Evolutionary conservation across 1,140 invertebrate species (phyloP).

Genomic region (Calycopis cecrops): DNA sequence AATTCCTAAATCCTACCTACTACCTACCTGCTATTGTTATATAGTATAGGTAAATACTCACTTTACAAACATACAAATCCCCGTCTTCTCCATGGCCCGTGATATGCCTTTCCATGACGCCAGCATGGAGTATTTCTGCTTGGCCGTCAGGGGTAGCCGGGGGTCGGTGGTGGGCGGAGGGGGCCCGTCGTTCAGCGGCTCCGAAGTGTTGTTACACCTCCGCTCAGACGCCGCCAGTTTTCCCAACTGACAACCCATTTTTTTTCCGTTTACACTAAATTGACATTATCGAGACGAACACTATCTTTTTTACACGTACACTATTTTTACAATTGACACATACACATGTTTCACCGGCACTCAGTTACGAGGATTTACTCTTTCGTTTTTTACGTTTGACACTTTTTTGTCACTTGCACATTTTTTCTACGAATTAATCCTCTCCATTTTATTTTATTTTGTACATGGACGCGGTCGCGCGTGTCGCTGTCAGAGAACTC

Average conservation of each 20-base stretch:
- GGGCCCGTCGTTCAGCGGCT: slow-evolving; percentile 55
- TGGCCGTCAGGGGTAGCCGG: slow-evolving; percentile 86
- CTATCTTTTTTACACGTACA: background rate
- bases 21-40: too few relatives aligned
- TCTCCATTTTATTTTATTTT: background rate
- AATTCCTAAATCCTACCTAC: too few relatives aligned
- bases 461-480: too few relatives aligned
- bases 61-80: slow-evolving; percentile 93
- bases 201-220: slow-evolving; percentile 50
- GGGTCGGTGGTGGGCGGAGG: slow-evolving; percentile 83
- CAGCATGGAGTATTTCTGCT: slow-evolving; percentile 90
- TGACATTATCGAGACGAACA: background rate
- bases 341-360: background rate
- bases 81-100: slow-evolving; percentile 90
- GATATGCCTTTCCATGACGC: slow-evolving; percentile 93
- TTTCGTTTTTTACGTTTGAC: background rate
- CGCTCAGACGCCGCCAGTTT: slow-evolving; percentile 80
- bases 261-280: slow-evolving; percentile 23
- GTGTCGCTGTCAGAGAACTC: background rate
- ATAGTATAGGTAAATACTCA: slow-evolving; percentile 72
- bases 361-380: background rate
- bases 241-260: slow-evolving; percentile 85
- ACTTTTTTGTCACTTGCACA: background rate
- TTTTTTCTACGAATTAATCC: background rate
- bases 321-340: background rate